Conservation (phyloP, 2,888 invertebrate genomes). For the Branchinecta sandiegonensis region DNA sequence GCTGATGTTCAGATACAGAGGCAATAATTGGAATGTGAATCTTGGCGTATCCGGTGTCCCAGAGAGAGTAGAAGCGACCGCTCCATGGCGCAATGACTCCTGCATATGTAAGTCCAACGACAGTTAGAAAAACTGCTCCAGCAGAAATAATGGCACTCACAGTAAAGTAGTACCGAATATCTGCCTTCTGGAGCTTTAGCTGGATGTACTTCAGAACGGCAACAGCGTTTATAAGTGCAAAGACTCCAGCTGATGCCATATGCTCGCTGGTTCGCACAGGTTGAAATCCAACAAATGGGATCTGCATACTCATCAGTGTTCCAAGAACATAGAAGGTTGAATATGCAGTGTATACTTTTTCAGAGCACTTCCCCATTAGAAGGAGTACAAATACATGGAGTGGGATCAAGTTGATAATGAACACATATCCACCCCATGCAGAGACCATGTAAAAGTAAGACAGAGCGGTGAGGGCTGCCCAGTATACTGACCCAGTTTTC, state of each 20-base stretch:
- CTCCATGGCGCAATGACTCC: conserved; percentile 95
- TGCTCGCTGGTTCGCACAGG: conserved; percentile 97
- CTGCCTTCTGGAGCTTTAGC: conserved; percentile 66
- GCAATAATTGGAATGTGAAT: conserved; percentile 91
- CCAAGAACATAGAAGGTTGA: conserved; percentile 94
- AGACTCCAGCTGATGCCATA: conserved; percentile 97
- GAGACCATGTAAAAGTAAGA: conserved; percentile 99
- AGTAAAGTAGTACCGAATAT: conserved; percentile 73
- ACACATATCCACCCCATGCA: conserved; percentile 99
- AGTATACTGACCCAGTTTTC: conserved; percentile 92
- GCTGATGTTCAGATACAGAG: conserved; percentile 97
- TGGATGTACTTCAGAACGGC: conserved; percentile 74
- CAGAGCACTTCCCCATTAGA: conserved; percentile 88
- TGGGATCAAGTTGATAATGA: conserved; percentile 97
- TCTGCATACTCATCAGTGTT: conserved; percentile 88
- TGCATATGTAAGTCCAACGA: conserved; percentile 77
- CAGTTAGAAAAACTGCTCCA: conserved; percentile 59
- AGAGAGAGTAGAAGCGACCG: conserved; percentile 90
- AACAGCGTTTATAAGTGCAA: conserved; percentile 78
- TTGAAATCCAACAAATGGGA: conserved; percentile 65
- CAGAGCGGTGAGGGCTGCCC: conserved; percentile 82
- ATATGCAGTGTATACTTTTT: conserved; percentile 83
- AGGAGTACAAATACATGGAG: conserved; percentile 88
- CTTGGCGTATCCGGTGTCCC: conserved; percentile 99
- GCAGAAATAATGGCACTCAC: conserved; percentile 62